Base-by-base conservation (phyloP, 2,888 invertebrate genomes). In the Amphipoea oculea region DNA sequence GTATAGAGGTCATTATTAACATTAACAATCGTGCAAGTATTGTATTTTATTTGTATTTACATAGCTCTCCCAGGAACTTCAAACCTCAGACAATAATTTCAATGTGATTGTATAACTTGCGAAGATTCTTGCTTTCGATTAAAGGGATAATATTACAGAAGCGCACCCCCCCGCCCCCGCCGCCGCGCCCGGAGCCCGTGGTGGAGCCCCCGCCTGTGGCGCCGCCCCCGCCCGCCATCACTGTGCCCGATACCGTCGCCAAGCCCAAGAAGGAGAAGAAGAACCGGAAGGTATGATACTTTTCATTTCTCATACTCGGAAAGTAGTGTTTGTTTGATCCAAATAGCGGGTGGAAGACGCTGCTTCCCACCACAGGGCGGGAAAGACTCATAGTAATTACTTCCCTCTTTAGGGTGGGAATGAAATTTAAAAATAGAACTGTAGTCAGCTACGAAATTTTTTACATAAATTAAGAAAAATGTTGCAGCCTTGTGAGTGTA, bases 201-300 rank as follows among this genome's bases (percentile, higher is more conserved):
- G 92, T 93, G 29, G 91, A 94, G 67, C 90, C 92, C 2, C 87
- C 93, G 2, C 90, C 92, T 6, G 89, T 90, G 42, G 90, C 92
- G 20, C 91, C 92, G 1, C 91, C 93, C 76, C 92, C 90, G 76
- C 93, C 86, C 84, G 86, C 84, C 94, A 80, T 88, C 73, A 76
- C 90, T 62, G 9, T 73, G 3, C 74, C 86, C 0, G 90, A 89
- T n/a, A 36, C 83, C 48, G 78, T 87, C 1, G 90, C 94, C 63
- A 96, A 96, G 78, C 90, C 92, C 62, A 96, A 96, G 91, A 96
- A 96, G 85, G 96, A 96, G 89, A 96, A 96, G 90, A 96, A 96
- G 86, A 96, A 95, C 79, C 91, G 96, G 67, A 96, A 96, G 94
- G 96, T 96, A 89, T 60, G 40, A n/a, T 6, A 40, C 40, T 40